phyloP scores from a whole-genome alignment of 1,140 invertebrate species.

The Calliopsis andreniformis region DNA sequence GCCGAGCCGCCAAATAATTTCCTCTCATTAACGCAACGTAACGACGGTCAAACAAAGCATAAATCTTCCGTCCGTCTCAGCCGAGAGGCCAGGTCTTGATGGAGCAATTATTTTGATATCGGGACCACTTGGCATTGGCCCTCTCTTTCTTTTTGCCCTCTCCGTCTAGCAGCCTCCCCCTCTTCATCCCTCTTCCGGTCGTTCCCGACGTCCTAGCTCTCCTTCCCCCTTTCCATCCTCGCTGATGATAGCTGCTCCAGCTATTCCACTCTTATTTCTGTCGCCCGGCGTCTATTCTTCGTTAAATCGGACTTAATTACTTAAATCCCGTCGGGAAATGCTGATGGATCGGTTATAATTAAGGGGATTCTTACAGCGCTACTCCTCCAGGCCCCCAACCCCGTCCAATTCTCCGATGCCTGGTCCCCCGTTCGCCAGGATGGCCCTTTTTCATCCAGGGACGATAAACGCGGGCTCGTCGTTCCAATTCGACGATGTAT shows the following conservation, averaged over 20 bases:
- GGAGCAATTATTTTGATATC: conserved; percentile 74
- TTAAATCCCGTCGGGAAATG: conserved; percentile 70
- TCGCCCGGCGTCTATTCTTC: conserved; percentile 69
- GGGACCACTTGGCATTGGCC: conserved; percentile 57
- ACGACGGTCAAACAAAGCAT: conserved; percentile 64
- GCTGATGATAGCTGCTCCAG: conserved; percentile 54
- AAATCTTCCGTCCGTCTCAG: conserved; percentile 59
- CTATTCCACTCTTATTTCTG: conserved; percentile 64
- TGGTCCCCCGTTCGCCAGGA: conserved; percentile 30
- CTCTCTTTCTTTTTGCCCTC: conserved; percentile 37
- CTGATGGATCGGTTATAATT: conserved; percentile 72
- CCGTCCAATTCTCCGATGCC: neutral
- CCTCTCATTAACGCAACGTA: conserved; percentile 61
- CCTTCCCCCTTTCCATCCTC: conserved; percentile 35
- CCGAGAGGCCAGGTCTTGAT: conserved; percentile 55
- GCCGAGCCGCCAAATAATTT: conserved; percentile 56
- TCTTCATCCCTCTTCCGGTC: conserved; percentile 21
- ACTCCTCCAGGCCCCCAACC: conserved; percentile 23
- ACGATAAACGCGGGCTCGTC: conserved; percentile 40
- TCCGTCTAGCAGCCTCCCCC: neutral
- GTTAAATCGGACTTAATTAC: conserved; percentile 74
- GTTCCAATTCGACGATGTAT: neutral
- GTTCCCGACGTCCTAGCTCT: conserved; percentile 28
- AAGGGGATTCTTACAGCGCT: conserved; percentile 64
- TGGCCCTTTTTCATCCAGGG: conserved; percentile 52